Base-by-base conservation (phyloP, 2,888 invertebrate genomes). In the Cabera pusaria region DNA sequence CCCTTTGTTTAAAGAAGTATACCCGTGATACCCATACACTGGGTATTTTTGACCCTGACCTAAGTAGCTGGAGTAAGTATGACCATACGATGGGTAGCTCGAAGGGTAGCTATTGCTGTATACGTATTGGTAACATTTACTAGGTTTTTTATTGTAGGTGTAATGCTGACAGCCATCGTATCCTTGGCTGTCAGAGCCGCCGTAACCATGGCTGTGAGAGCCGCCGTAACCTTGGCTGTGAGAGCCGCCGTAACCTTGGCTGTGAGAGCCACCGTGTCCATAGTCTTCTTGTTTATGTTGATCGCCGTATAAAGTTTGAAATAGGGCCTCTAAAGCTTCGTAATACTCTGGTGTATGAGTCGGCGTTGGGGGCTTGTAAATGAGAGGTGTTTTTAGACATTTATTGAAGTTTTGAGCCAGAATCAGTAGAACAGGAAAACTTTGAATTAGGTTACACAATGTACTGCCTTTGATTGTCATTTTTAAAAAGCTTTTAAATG, bases 271-370 rank as follows among this genome's bases (percentile, higher is more conserved):
- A 1, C 43, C 23, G 5, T 38, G 29, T 1, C 36, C 27, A 32
- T 6, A 20, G 5, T 58, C 56, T 2, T 54, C 41, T 32, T 50
- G 18, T 11, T 54, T 19, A 0, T 49, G 45, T 19, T 58, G 60
- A 11, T 74, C 64, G 0, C 66, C 70, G 17, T 73, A 72, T 1
- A 83, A 8, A 3, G 56, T 64, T 6, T 84, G 79, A 9, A 86
- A 68, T 4, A 87, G 28, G 0, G 74, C 72, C 17, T 86, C 84
- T n/a, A 85, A 57, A 0, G 86, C 86, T 22, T 80, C 79, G 29
- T 86, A 87, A 18, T 84, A 87, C 17, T 86, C 86, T 0, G 88
- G 85, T 0, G 86, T 66, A 4, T 73, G 82, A 0, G 87, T 86
- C 0, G 88, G 81, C 0, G 50, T 58, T 0, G 88, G 88, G 0